Evolutionary conservation across 2,113 vertebrate species (phyloP).

Genomic region (Cryptotis parvus): DNA sequence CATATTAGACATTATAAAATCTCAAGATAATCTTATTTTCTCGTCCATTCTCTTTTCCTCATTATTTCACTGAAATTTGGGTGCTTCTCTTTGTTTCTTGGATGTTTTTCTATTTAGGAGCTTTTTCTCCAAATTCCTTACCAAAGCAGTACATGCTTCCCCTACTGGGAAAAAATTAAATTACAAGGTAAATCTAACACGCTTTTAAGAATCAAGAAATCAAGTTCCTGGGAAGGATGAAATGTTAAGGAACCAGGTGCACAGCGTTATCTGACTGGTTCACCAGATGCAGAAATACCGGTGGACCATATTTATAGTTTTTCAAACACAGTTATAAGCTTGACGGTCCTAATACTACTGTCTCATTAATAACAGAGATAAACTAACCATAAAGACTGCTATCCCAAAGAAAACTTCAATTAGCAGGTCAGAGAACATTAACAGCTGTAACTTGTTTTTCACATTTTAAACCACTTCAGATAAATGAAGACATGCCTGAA

Average conservation of each 20-base stretch:
- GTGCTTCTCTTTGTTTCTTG: conserved; percentile 73
- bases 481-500: neutral
- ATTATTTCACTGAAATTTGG: conserved; percentile 63
- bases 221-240: conserved; percentile 29
- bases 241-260: conserved; percentile 19
- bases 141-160: conserved; percentile 83
- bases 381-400: conserved; percentile 33
- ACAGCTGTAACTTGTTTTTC: conserved; percentile 15
- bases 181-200: conserved; percentile 76
- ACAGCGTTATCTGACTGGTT: neutral
- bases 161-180: conserved; percentile 87
- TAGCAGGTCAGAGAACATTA: conserved; percentile 45
- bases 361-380: conserved; percentile 31
- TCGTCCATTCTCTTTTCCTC: conserved; percentile 6
- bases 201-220: conserved; percentile 31
- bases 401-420: conserved; percentile 55
- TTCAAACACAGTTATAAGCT: neutral
- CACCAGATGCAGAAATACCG: neutral
- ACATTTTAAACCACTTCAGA: neutral
- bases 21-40: neutral
- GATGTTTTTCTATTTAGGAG: conserved; percentile 51
- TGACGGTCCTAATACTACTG: neutral
- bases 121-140: conserved; percentile 30
- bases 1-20: neutral
- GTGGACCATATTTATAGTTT: neutral